Conservation (phyloP, 1,140 invertebrate species). For the Prorops nasuta region DNA sequence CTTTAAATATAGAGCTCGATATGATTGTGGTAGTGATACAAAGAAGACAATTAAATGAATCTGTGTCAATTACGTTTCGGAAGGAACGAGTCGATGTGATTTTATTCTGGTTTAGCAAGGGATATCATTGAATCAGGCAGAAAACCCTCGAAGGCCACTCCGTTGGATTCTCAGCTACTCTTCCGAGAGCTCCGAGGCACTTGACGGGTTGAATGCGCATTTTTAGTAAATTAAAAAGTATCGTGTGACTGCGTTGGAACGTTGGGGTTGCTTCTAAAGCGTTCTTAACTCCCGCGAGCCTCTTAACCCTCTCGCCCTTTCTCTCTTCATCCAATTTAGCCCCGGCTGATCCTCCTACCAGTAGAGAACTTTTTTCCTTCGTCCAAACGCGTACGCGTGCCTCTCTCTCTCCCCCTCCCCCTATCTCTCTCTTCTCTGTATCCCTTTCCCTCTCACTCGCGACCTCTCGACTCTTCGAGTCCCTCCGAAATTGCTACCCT, state of each 20-base stretch:
- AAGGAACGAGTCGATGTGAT: no score
- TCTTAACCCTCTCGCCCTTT: conserved; percentile 37
- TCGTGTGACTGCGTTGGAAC: conserved; percentile 50
- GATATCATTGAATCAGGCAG: no score
- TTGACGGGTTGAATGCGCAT: conserved; percentile 51
- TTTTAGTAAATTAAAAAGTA: conserved; percentile 59
- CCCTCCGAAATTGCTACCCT: conserved; percentile 49
- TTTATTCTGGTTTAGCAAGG: no score
- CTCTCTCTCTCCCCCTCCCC: conserved; percentile 29
- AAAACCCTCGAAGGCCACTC: conserved; percentile 25
- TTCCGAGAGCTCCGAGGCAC: conserved; percentile 26
- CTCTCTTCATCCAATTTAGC: background rate
- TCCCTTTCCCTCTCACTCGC: conserved; percentile 31
- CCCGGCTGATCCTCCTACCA: background rate
- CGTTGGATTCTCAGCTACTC: conserved; percentile 13
- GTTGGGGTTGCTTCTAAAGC: conserved; percentile 41
- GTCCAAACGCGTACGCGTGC: background rate
- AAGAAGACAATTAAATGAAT: conserved; percentile 42
- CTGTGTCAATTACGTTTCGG: conserved; percentile 43
- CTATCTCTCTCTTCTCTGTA: conserved; percentile 13
- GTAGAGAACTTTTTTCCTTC: conserved; percentile 19
- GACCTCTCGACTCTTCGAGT: conserved; percentile 43
- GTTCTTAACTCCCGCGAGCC: conserved; percentile 42
- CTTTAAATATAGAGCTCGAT: no score
- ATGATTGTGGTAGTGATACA: no score